Evolutionary conservation across 92 coral and sea anemone species (phyloP).

Genomic region (Palythoa grandiflora): DNA sequence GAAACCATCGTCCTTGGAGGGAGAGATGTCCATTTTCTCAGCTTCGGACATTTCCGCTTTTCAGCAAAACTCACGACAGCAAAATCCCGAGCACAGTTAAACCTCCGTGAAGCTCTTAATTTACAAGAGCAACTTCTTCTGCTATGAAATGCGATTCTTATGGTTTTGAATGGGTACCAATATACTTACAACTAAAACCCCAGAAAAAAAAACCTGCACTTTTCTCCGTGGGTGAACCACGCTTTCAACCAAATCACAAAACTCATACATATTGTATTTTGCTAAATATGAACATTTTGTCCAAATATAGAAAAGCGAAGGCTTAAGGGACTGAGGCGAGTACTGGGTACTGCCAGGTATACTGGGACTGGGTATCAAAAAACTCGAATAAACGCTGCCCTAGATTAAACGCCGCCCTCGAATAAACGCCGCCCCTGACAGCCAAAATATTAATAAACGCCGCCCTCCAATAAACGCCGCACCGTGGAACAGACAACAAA

Average conservation of each 20-base stretch:
- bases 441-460: no score
- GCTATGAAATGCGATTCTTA: background rate
- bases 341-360: background rate
- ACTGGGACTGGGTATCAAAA: no score
- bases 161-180: slow-evolving; percentile 36
- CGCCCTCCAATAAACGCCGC: no score
- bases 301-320: slow-evolving; percentile 29
- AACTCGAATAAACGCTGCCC: no score
- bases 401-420: no score
- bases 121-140: background rate
- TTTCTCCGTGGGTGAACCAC: slow-evolving; percentile 39
- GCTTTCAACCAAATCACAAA: slow-evolving; percentile 49
- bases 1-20: slow-evolving; percentile 2
- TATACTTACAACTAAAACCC: slow-evolving; percentile 24
- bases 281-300: slow-evolving; percentile 28
- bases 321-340: slow-evolving; percentile 43
- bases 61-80: slow-evolving; percentile 16
- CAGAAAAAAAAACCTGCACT: slow-evolving; percentile 11
- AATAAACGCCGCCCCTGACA: no score
- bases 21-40: slow-evolving; percentile 48
- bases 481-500: no score
- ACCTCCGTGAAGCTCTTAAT: background rate
- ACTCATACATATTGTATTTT: slow-evolving; percentile 37
- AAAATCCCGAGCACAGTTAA: background rate
- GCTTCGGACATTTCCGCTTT: slow-evolving; percentile 39